phyloP scores from a whole-genome alignment of 1,140 invertebrate species.

The Euglossa dilemma region DNA sequence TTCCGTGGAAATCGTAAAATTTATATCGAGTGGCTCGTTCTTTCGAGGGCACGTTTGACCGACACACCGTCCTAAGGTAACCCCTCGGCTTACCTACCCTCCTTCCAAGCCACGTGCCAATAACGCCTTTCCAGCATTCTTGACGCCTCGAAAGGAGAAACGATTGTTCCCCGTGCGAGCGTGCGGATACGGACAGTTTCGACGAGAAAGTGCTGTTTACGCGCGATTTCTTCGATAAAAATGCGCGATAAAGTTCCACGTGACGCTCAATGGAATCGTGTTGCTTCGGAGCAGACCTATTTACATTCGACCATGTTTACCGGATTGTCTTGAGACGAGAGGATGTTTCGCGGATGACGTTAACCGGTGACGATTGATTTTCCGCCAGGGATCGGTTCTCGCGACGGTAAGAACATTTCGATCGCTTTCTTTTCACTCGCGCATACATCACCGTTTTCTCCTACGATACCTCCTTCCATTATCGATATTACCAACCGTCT shows the following conservation, averaged over 20 bases:
- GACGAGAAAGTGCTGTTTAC: slow-evolving; percentile 32
- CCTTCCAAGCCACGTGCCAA: slow-evolving; percentile 68
- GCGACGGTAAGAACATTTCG: slow-evolving; percentile 1
- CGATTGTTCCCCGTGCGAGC: not conserved
- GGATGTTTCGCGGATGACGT: slow-evolving; percentile 15
- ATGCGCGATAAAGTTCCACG: slow-evolving; percentile 32
- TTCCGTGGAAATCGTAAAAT: slow-evolving; percentile 33
- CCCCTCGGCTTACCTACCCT: slow-evolving; percentile 45
- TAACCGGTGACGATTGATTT: not conserved
- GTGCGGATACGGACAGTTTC: not conserved
- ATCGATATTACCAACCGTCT: not conserved
- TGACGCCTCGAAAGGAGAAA: slow-evolving; percentile 13
- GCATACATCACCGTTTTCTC: not conserved
- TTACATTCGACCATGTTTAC: slow-evolving; percentile 4
- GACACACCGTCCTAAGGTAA: slow-evolving; percentile 22
- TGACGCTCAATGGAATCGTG: slow-evolving; percentile 23
- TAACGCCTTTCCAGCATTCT: slow-evolving; percentile 60
- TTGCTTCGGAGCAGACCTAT: slow-evolving; percentile 1
- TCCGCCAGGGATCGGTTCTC: not conserved
- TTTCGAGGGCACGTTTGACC: slow-evolving; percentile 30
- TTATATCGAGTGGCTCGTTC: slow-evolving; percentile 29
- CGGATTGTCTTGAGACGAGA: slow-evolving; percentile 30
- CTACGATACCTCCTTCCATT: too few relatives aligned
- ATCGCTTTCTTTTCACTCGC: not conserved
- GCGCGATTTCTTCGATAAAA: slow-evolving; percentile 26